These are phyloP conservation scores for Coelopa pilipes DNA, from an alignment of 2,888 invertebrate genomes.

Conservation along the genomic window DNA sequence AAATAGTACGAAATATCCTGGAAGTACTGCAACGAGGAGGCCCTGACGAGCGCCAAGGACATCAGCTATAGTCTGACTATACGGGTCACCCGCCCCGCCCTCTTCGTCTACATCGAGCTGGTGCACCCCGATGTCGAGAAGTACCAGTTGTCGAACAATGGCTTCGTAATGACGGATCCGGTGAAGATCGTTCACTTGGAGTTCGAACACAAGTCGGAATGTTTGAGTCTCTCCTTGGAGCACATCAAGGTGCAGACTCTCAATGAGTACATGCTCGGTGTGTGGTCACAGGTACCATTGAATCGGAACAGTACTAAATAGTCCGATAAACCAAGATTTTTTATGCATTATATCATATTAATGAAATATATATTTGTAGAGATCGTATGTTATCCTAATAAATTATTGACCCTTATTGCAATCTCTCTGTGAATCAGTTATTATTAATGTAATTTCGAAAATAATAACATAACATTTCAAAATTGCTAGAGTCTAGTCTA, in stretches of 20 bases:
- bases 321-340: too few relatives aligned
- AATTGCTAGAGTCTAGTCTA: too few relatives aligned
- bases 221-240: constrained; percentile 47
- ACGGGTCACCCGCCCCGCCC: constrained; percentile 56
- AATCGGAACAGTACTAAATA: too few relatives aligned
- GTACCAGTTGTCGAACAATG: constrained; percentile 62
- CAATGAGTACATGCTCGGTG: constrained; percentile 55
- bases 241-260: constrained; percentile 57
- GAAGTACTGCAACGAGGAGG: constrained; percentile 39
- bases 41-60: constrained; percentile 29
- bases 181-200: constrained; percentile 57
- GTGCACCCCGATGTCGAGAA: constrained; percentile 48
- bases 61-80: constrained; percentile 55
- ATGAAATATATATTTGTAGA: too few relatives aligned
- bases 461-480: too few relatives aligned
- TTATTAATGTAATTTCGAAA: too few relatives aligned
- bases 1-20: constrained; percentile 45
- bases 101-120: constrained; percentile 63
- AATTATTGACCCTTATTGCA: too few relatives aligned
- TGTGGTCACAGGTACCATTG: too few relatives aligned
- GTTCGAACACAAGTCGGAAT: constrained; percentile 48
- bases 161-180: constrained; percentile 61
- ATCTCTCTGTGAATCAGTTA: too few relatives aligned
- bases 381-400: too few relatives aligned
- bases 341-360: too few relatives aligned